Evolutionary conservation across 2,888 invertebrate species (phyloP).

Genomic region (Macaria liturata): DNA sequence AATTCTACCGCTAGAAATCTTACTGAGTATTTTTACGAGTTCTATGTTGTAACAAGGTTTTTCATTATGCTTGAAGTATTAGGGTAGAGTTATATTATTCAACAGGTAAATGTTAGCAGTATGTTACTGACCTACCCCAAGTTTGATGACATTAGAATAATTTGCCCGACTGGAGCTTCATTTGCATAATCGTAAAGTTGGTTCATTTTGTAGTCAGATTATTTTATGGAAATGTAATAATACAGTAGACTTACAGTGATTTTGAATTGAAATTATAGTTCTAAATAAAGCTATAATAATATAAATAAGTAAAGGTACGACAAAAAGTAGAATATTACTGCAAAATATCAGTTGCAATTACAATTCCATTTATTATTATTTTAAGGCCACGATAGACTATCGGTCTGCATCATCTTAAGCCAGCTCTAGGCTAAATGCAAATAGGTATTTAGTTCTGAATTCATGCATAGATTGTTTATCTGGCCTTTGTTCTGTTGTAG

Average conservation of each 20-base stretch:
- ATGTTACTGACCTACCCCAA: slow-evolving; percentile 34
- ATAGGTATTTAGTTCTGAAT: slow-evolving; percentile 66
- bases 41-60: background rate
- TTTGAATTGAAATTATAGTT: too few relatives aligned
- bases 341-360: slow-evolving; percentile 44
- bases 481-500: slow-evolving; percentile 48
- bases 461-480: slow-evolving; percentile 63
- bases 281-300: too few relatives aligned
- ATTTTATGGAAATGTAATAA: too few relatives aligned
- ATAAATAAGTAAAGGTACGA: too few relatives aligned
- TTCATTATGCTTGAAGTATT: too few relatives aligned
- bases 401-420: slow-evolving; percentile 63
- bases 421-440: slow-evolving; percentile 57
- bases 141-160: slow-evolving; percentile 22
- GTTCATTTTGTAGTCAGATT: background rate
- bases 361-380: slow-evolving; percentile 67
- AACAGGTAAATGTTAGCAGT: slow-evolving; percentile 21
- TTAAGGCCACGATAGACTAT: slow-evolving; percentile 60
- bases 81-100: slow-evolving; percentile 6
- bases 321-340: too few relatives aligned
- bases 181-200: slow-evolving; percentile 1
- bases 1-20: slow-evolving; percentile 7
- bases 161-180: slow-evolving; percentile 2
- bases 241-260: too few relatives aligned
- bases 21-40: slow-evolving; percentile 2